Evolutionary conservation across 1,140 invertebrate species (phyloP).

Genomic region (Monochamus saltuarius): DNA sequence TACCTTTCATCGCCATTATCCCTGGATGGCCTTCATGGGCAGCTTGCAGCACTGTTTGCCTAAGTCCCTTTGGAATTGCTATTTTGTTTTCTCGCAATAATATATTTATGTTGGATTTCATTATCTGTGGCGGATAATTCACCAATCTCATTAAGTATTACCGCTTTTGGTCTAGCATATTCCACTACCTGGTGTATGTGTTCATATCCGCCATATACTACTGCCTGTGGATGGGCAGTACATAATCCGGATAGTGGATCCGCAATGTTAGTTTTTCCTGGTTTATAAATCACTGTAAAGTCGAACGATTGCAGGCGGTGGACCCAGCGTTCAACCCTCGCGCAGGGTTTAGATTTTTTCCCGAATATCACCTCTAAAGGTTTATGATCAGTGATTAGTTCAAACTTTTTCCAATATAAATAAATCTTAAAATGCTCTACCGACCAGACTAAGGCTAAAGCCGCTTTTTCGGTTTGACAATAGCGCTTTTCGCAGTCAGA

Average conservation of each 20-base stretch:
- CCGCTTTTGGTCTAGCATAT: neutral
- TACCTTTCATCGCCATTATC: slow-evolving; percentile 57
- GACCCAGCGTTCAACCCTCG: neutral
- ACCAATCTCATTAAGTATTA: neutral
- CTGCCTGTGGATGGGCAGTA: too few species aligned
- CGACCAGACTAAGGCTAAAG: neutral
- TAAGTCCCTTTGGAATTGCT: slow-evolving; percentile 24
- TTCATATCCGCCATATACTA: neutral
- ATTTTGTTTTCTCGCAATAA: slow-evolving; percentile 12
- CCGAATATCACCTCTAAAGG: slow-evolving; percentile 16
- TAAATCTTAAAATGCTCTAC: neutral
- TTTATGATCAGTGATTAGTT: slow-evolving; percentile 14
- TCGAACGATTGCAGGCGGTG: neutral
- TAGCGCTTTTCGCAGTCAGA: neutral
- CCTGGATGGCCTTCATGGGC: slow-evolving; percentile 57
- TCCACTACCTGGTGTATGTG: slow-evolving; percentile 8
- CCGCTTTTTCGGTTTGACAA: slow-evolving; percentile 1
- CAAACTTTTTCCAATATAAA: neutral
- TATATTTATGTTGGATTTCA: slow-evolving; percentile 1
- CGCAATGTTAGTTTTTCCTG: too few species aligned
- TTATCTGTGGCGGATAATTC: neutral
- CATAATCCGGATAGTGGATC: too few species aligned
- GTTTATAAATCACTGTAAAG: neutral
- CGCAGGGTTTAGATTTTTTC: slow-evolving; percentile 11
- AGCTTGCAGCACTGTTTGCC: slow-evolving; percentile 37